Evolutionary conservation across 2,113 vertebrate species (phyloP), one percentile per base, ranked within the genome.

Genomic region (Pongo pygmaeus): DNA sequence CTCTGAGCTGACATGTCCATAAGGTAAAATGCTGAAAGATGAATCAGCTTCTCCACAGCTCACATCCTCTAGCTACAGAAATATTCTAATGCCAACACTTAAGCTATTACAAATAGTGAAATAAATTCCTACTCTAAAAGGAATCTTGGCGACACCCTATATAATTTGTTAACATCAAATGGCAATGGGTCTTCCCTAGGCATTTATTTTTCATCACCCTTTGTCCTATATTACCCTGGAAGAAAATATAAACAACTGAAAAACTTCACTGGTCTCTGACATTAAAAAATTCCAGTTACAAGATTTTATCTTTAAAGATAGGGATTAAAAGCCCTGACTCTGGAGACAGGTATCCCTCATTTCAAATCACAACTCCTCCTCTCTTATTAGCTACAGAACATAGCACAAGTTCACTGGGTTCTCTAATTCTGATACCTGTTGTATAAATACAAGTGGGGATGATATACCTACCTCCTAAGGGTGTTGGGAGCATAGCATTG

Each of bases 101-200:
- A 97, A 79, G 67, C 92, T 97, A 90, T 93, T 96, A 97, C 75
- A 97, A 96, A 94, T n/a, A 61, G 59, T 50, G 57, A 95, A 96
- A 93, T 96, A 97, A 97, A 95, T 94, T 92, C 84, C 93, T 40
- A 69, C 92, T 92, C 84, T 98, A 87, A 97, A 95, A 95, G 78
- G 83, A 91, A 95, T 75, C 69, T 61, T 90, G 48, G 79, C 81
- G 40, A 94, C 17, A 72, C 25, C 50, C 18, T 52, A 75, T 23
- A 92, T 77, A 94, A 96, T 92, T 86, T 95, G 70, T 96, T 97
- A 89, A 91, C 48, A 80, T 43, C 27, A 89, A 92, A 92, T 78
- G 81, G 32, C 93, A 92, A 77, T 87, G 80, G 43, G 43, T 30
- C 30, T 92, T 96, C 88, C 88, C 80, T 69, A 25, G 92, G 64